These are phyloP conservation scores for Oryzias woworae DNA, from an alignment of 2,113 vertebrate genomes.

Conservation along the genomic window DNA sequence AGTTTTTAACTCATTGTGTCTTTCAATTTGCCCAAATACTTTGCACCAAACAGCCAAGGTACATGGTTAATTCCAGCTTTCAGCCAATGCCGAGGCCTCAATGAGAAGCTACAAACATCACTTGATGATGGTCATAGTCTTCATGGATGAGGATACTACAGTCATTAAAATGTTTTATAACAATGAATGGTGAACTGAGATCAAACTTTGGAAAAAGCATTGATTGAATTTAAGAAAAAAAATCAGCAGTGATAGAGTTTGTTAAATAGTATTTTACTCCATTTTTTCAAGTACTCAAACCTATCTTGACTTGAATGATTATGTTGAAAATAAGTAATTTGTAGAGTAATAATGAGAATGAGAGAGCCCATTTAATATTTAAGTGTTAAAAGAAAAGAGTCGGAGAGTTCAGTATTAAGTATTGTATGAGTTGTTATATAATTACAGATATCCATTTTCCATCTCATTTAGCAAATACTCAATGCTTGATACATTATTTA, in stretches of 20 bases:
- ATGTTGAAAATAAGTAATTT: slow-evolving; percentile 1
- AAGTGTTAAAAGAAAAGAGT: slow-evolving; percentile 5
- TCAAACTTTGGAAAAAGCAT: neutral
- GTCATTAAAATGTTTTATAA: neutral
- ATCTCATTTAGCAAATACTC: slow-evolving; percentile 36
- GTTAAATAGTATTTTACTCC: neutral
- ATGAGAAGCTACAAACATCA: neutral
- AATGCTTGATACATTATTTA: slow-evolving; percentile 26
- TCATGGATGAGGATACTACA: neutral
- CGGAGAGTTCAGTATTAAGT: slow-evolving; percentile 39
- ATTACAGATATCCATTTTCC: slow-evolving; percentile 30
- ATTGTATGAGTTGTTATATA: slow-evolving; percentile 20
- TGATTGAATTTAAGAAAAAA: neutral
- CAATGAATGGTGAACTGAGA: neutral
- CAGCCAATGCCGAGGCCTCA: too few relatives aligned
- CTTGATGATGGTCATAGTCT: neutral
- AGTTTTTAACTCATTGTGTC: too few relatives aligned
- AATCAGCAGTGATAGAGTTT: neutral
- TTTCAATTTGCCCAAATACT: neutral
- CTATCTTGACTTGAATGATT: neutral
- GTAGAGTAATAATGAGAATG: neutral
- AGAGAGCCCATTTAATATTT: too few relatives aligned
- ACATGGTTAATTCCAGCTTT: neutral
- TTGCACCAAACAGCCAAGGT: neutral
- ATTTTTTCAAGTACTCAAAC: neutral